These are phyloP conservation scores for Caenorhabditis sp. DNA, from an alignment of 2,888 invertebrate species.

Conservation along the genomic window DNA sequence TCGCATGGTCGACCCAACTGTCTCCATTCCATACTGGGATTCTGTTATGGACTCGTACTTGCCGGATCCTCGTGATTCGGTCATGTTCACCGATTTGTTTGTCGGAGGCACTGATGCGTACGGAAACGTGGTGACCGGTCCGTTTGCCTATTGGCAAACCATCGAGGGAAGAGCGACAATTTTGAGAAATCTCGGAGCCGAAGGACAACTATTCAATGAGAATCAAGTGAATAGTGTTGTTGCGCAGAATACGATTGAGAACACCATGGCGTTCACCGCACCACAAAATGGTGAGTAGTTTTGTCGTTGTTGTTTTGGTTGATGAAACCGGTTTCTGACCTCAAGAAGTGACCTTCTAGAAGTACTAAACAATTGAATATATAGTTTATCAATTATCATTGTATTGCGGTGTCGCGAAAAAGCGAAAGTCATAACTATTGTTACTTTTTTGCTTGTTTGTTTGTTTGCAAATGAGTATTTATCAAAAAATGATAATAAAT, in stretches of 20 bases:
- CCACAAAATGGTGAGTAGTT: conserved; percentile 55
- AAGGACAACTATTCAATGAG: conserved; percentile 64
- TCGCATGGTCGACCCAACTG: conserved; percentile 70
- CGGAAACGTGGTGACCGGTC: conserved; percentile 63
- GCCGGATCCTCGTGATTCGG: conserved; percentile 70
- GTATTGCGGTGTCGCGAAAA: background rate
- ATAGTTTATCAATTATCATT: conserved; percentile 1
- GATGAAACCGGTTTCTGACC: background rate
- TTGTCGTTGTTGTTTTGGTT: background rate
- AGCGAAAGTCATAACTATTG: background rate
- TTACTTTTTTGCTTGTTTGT: conserved; percentile 5
- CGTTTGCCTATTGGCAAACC: conserved; percentile 69
- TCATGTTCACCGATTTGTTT: conserved; percentile 71
- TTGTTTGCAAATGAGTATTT: too few species aligned
- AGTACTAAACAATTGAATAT: background rate
- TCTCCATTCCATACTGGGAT: conserved; percentile 72
- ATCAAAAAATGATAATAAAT: too few species aligned
- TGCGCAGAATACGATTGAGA: conserved; percentile 66
- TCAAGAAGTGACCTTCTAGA: background rate
- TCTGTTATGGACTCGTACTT: conserved; percentile 71
- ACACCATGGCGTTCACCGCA: conserved; percentile 68
- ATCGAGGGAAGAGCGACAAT: conserved; percentile 67
- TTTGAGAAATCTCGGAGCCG: conserved; percentile 61
- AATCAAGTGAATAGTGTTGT: conserved; percentile 63
- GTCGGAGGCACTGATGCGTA: conserved; percentile 65